Evolutionary conservation across 2,113 vertebrate genomes (phyloP), one percentile per base, ranked within the genome.

Genomic region (Lophius piscatorius): DNA sequence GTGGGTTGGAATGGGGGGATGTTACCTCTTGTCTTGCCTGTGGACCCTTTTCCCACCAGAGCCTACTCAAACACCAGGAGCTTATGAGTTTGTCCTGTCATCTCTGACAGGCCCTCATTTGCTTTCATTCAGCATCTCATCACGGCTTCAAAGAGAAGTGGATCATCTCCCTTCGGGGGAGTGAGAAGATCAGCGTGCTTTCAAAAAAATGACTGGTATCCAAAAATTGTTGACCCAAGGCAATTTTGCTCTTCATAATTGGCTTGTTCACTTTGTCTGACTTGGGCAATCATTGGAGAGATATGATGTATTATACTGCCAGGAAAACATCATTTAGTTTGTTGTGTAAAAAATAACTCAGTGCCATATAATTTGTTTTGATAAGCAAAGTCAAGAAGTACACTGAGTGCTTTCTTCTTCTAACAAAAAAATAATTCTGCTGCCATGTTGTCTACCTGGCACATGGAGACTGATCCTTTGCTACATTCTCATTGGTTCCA

Each of bases 91-190:
- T 73, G 69, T 73, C 62, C 80, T 57, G 77, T 86, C 82, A 73
- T 65, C 70, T 59, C 59, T 88, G 88, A 88, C 88, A 88, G 87
- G 85, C 66, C 64, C 75, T 85, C 78, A 78, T 88, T 87, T 84
- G 80, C 85, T 85, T 82, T 87, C 83, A 83, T 85, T 87, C 87
- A 78, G 80, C 79, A 16, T 85, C 82, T 87, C 87, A 77, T 85
- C 85, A 80, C 50, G 5, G 83, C 82, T 87, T 90, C 88, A 90
- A 88, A 90, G 82, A 66, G 42, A 16, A 83, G 74, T 76, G 56
- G 74, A 76, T 87, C 66, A 69, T 81, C 83, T 76, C 67, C 82
- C 83, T 50, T 40, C 38, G 75, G 77, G 62, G 75, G 40, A 57
- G 45, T 16, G 36, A 78, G 59, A 72, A 78, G 76, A 83, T 84